These are phyloP conservation scores for Diarsia rubi DNA, from an alignment of 2,888 invertebrate species.

Conservation along the genomic window DNA sequence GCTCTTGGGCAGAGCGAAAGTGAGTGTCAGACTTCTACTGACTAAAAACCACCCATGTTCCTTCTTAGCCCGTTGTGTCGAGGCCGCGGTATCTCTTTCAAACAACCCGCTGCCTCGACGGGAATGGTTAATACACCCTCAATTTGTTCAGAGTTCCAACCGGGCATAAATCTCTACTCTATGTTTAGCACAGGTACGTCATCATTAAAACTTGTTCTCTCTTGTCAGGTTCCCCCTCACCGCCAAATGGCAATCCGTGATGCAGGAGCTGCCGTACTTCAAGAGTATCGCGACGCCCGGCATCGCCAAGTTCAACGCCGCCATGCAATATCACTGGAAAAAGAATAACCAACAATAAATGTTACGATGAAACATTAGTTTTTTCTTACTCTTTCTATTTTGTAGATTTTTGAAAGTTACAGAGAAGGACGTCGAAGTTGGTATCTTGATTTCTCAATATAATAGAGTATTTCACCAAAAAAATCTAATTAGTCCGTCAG, in stretches of 20 bases:
- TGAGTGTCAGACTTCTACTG: no score
- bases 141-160: not conserved
- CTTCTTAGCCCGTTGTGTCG: no score
- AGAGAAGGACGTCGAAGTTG: not conserved
- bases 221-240: conserved; percentile 44
- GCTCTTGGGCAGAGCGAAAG: no score
- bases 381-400: not conserved
- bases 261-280: conserved; percentile 37
- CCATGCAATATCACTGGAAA: conserved; percentile 43
- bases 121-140: no score
- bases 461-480: no score
- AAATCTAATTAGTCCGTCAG: no score
- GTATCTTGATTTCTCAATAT: not conserved
- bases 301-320: conserved; percentile 23
- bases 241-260: conserved; percentile 28
- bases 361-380: not conserved
- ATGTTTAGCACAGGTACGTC: not conserved
- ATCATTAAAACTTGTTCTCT: not conserved
- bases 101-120: no score
- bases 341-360: conserved; percentile 43
- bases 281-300: conserved; percentile 43
- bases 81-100: no score
- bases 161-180: not conserved
- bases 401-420: not conserved
- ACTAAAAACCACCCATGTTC: no score